A percentile compares a stretch with the other conserved stretches of the same genome.
Evolutionary conservation across 2,797 vertebrate genomes (phyloP).

Genomic region (Simalia tracyae): DNA sequence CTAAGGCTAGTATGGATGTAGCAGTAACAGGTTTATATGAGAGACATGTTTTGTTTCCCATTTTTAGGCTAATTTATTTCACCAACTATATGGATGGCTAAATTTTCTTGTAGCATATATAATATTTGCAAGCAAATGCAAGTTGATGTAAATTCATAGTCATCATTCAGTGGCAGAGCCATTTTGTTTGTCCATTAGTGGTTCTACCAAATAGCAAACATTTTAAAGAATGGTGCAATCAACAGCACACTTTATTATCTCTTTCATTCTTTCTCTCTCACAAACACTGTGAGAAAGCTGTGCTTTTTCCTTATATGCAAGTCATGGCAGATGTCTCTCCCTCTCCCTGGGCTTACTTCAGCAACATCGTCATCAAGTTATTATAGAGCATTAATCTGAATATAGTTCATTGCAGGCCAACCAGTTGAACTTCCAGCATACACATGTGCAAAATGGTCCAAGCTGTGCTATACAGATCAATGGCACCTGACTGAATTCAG

Average conservation of each 20-base stretch:
- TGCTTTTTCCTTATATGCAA: background rate
- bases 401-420: conserved; percentile 19
- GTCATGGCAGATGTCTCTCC: background rate
- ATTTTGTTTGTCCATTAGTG: background rate
- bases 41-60: background rate
- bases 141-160: background rate
- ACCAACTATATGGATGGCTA: background rate
- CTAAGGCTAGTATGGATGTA: background rate
- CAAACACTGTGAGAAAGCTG: background rate
- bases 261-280: background rate
- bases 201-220: background rate
- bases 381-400: background rate
- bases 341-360: background rate
- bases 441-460: background rate
- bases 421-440: background rate
- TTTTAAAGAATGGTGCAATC: background rate
- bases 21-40: background rate
- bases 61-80: background rate
- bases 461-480: background rate
- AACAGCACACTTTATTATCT: rapidly evolving
- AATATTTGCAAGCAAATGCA: background rate
- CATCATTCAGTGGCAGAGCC: background rate
- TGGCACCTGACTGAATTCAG: background rate
- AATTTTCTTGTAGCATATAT: background rate
- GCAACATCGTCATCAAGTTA: background rate